These are phyloP conservation scores for Enteromius thamalakanensis DNA, from an alignment of 2,797 vertebrate genomes.

Conservation along the genomic window DNA sequence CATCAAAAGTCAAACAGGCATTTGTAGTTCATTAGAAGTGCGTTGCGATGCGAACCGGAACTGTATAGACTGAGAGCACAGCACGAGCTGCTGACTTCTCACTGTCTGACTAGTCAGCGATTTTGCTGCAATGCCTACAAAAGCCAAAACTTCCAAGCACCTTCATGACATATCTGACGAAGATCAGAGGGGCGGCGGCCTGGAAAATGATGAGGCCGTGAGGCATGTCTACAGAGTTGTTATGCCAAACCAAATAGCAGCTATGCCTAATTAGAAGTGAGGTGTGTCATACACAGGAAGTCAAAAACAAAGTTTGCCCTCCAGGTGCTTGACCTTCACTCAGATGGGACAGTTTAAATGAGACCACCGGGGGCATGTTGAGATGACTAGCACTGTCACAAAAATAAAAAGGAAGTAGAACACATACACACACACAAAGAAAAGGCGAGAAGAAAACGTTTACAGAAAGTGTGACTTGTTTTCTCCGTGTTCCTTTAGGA, in stretches of 20 bases:
- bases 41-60: not conserved
- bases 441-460: not conserved
- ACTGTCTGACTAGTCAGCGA: not conserved
- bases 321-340: conserved; percentile 11
- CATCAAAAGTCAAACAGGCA: not conserved
- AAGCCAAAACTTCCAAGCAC: not conserved
- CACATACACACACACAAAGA: not conserved
- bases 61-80: not conserved
- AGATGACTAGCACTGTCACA: not conserved
- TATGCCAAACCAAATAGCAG: conserved; percentile 28
- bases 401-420: not conserved
- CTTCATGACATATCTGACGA: not conserved
- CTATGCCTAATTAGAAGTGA: conserved; percentile 7
- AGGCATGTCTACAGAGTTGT: conserved; percentile 11
- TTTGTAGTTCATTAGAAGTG: conserved; percentile 7
- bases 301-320: conserved; percentile 25
- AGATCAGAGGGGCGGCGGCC: not conserved
- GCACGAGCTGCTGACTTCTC: not conserved
- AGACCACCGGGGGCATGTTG: conserved; percentile 20
- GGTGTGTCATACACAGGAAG: conserved; percentile 3
- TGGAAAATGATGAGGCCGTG: conserved; percentile 3
- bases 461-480: not conserved
- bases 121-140: not conserved
- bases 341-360: conserved; percentile 7
- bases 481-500: not conserved